A percentile compares a stretch with the other conserved stretches of the same genome.
These are phyloP conservation scores for Microtus oregoni DNA, from an alignment of 2,113 vertebrate genomes.

Conservation along the genomic window DNA sequence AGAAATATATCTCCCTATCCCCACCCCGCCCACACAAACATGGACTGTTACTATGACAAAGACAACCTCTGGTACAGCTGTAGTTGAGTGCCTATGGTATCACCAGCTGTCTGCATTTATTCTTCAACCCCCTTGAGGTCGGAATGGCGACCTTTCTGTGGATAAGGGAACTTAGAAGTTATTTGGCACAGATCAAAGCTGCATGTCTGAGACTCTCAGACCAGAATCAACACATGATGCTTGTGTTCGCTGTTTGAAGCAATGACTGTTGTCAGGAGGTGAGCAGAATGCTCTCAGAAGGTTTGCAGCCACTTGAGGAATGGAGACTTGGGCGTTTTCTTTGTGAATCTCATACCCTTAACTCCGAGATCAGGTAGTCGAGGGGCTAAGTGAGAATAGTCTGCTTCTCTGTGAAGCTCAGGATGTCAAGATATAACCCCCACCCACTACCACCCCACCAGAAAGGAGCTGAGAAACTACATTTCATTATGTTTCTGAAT, in stretches of 20 bases:
- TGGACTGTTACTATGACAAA: background rate
- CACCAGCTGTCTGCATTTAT: constrained; percentile 1
- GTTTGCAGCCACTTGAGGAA: background rate
- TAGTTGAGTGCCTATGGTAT: background rate
- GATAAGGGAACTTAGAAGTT: background rate
- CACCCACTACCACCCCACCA: no score
- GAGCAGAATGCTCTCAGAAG: background rate
- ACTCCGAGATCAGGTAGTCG: background rate
- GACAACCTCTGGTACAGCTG: background rate
- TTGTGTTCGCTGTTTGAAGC: constrained; percentile 13
- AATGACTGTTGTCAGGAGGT: background rate
- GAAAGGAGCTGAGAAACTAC: background rate
- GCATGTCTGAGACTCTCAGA: background rate
- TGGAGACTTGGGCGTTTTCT: background rate
- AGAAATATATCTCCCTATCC: background rate
- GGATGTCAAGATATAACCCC: background rate
- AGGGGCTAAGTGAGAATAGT: background rate
- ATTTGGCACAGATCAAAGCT: background rate
- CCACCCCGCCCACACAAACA: no score
- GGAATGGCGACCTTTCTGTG: background rate
- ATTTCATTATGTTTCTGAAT: background rate
- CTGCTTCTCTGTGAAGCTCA: background rate
- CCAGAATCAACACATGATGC: background rate
- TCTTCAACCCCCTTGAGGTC: background rate
- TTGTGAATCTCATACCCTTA: background rate